Conservation (phyloP, 2,888 invertebrate genomes). For the Cyclophora albipunctata region DNA sequence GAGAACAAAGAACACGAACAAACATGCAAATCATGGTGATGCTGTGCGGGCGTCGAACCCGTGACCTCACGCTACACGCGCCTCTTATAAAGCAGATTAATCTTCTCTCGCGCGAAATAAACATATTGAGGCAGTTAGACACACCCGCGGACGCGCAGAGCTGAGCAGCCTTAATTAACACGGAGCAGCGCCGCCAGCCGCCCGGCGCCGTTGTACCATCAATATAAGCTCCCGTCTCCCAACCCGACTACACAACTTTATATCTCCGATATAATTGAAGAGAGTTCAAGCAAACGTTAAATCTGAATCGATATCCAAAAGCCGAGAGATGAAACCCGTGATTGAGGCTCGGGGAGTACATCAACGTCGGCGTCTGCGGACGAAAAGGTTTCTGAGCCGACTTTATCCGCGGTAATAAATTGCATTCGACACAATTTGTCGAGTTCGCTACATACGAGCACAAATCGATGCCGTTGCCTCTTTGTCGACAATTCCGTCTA, state of each 20-base stretch:
- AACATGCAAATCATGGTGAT: constrained; percentile 56
- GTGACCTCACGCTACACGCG: constrained; percentile 29
- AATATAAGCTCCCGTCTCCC: constrained; percentile 9
- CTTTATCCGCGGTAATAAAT: constrained; percentile 38
- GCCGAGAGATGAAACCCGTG: constrained; percentile 19
- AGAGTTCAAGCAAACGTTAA: constrained; percentile 17
- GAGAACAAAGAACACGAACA: constrained; percentile 36
- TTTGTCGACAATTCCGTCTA: constrained; percentile 13
- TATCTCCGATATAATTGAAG: constrained; percentile 5
- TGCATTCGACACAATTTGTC: constrained; percentile 40
- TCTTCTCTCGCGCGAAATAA: constrained; percentile 31
- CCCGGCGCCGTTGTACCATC: constrained; percentile 10
- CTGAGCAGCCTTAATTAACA: constrained; percentile 20
- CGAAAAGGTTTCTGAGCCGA: constrained; percentile 23
- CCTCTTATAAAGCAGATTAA: constrained; percentile 28
- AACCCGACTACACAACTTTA: constrained; percentile 5
- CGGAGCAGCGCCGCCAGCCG: constrained; percentile 1
- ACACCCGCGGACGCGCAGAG: constrained; percentile 13
- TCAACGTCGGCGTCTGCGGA: constrained; percentile 24
- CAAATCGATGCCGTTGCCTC: constrained; percentile 16
- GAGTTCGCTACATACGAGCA: constrained; percentile 17
- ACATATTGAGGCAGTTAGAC: constrained; percentile 24
- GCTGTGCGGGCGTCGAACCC: constrained; percentile 45
- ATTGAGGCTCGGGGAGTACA: constrained; percentile 30
- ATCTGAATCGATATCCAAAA: constrained; percentile 20